These are phyloP conservation scores for Dendrophyllia cribrosa DNA, from an alignment of 64 coral and sea anemone species.

Conservation along the genomic window DNA sequence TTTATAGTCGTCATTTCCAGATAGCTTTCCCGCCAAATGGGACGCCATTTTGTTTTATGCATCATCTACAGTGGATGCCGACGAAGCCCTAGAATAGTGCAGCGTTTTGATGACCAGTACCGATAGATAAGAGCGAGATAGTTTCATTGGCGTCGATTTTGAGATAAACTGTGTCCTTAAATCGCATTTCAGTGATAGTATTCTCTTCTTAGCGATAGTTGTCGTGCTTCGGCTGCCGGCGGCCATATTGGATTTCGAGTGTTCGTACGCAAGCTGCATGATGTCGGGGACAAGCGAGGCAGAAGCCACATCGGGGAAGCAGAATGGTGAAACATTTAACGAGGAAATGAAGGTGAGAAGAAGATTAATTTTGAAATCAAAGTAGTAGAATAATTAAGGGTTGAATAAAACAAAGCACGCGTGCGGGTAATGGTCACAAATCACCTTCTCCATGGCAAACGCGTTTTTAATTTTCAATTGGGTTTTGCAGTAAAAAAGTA, in stretches of 20 bases:
- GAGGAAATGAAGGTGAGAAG: conserved; percentile 49
- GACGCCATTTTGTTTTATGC: conserved; percentile 48
- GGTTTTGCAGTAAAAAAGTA: too few species aligned
- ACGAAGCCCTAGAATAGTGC: not conserved
- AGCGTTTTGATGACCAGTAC: conserved; percentile 9
- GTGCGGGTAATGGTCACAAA: too few species aligned
- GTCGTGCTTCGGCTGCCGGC: not conserved
- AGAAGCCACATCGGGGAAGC: not conserved
- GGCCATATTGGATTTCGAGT: conserved; percentile 45
- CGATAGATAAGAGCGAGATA: not conserved
- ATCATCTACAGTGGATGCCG: not conserved
- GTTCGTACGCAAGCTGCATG: not conserved
- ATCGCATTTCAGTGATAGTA: conserved; percentile 3
- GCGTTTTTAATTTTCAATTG: too few species aligned
- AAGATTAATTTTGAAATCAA: not conserved
- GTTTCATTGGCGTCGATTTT: not conserved
- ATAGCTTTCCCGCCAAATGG: conserved; percentile 41
- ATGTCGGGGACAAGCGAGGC: conserved; percentile 19
- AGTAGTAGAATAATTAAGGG: too few species aligned
- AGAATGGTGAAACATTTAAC: conserved; percentile 19
- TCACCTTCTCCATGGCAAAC: too few species aligned
- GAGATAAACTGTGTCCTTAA: conserved; percentile 1
- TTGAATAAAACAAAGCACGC: too few species aligned
- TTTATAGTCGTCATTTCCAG: not conserved
- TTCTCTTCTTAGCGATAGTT: not conserved